Base-by-base conservation (phyloP, 2,797 vertebrate genomes). In the Syngnathus rostellatus region DNA sequence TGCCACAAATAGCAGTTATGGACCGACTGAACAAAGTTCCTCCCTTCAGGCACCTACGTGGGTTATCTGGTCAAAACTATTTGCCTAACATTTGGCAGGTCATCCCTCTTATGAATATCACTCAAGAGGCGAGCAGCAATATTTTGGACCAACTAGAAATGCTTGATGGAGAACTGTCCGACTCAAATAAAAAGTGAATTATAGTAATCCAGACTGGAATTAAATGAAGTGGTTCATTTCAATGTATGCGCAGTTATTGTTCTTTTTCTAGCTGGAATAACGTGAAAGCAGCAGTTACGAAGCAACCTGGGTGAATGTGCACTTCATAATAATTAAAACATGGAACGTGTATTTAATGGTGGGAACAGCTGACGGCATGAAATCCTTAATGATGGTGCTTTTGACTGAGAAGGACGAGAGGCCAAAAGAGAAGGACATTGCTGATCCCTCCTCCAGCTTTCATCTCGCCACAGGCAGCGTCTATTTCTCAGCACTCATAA, bases 301-400 rank as follows among this genome's bases (percentile, higher is more conserved):
- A 68, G 39, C 19, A 57, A 57, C 71, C 58, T 7, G 54, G 71
- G 66, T 68, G 31, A 46, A 55, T 69, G 66, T 68, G 67, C 70
- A 25, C 68, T 25, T 68, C 65, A 40, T 25, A 57, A 57, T 31
- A 16, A 57, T 31, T 25, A 57, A 38, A 58, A 58, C 14, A 11
- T 25, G 21, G 53, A 25, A 11, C 10, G 60, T 51, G 68, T 72
- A 76, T 66, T 55, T 69, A 75, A 51, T 14, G 66, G 76, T 74
- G 78, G 72, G 83, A 80, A 79, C 69, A 77, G 78, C 79, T 86
- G 81, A 86, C 76, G 51, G 73, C 71, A 81, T 81, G 74, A 76
- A 77, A 86, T 87, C 69, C 68, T 72, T 57, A 73, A 83, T 81
- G 80, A 82, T 77, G 75, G 68, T 21, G 14, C 71, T 81, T 64